Conservation (phyloP, 2,797 vertebrate species). For the Acanthiza pusilla region DNA sequence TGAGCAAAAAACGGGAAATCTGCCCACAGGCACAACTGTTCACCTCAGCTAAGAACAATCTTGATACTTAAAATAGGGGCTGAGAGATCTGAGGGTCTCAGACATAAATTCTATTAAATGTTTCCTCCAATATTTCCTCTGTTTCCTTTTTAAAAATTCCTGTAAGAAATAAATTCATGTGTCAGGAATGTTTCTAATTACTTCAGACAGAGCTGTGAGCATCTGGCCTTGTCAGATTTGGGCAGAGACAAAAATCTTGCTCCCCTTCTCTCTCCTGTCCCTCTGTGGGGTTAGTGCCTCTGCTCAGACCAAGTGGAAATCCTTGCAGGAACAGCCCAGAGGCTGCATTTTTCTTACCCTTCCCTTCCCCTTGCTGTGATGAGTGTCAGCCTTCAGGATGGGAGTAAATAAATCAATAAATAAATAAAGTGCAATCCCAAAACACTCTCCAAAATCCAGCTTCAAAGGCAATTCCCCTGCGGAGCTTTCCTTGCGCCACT, state of each 20-base stretch:
- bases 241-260: background rate
- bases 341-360: background rate
- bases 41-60: background rate
- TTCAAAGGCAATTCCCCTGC: background rate
- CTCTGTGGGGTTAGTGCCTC: background rate
- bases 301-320: rapidly evolving
- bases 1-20: background rate
- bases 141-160: background rate
- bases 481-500: background rate
- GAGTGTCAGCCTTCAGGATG: background rate
- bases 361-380: rapidly evolving
- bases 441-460: background rate
- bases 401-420: background rate
- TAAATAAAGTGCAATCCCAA: background rate
- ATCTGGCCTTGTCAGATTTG: background rate
- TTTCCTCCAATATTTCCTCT: background rate
- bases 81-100: background rate
- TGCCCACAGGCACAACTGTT: background rate
- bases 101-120: background rate
- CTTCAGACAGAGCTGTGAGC: background rate
- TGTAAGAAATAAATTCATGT: background rate
- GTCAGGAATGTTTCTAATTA: background rate
- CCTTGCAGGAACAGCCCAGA: background rate
- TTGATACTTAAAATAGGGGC: background rate
- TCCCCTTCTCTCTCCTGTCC: background rate